Percentiles rank a stretch among this genome's conserved stretches.
phyloP scores from a whole-genome alignment of 2,888 invertebrate genomes.

The Acleris laterana region DNA sequence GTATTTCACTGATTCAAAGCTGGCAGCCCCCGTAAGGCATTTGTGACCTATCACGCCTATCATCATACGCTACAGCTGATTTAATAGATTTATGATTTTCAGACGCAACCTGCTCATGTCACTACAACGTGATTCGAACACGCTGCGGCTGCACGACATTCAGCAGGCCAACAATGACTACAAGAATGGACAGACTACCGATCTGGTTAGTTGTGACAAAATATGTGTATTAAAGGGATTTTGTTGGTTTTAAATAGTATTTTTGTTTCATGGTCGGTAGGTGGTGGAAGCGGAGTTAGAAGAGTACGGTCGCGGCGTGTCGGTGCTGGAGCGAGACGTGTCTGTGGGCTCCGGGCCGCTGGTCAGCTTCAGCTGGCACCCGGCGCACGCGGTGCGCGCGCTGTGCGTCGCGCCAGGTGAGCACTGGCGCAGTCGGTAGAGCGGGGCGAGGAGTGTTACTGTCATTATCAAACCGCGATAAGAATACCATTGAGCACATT shows the following conservation, averaged over 20 bases:
- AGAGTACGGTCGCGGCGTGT: conserved; percentile 48
- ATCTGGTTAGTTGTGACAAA: conserved; percentile 27
- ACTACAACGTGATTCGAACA: conserved; percentile 90
- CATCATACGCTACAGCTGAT: background rate
- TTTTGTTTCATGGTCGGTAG: conserved; percentile 44
- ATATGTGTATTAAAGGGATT: no score
- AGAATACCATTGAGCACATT: no score
- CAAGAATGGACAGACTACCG: conserved; percentile 45
- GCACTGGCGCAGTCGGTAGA: conserved; percentile 13
- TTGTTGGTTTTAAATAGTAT: no score
- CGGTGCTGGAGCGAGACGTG: conserved; percentile 45
- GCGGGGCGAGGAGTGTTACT: no score
- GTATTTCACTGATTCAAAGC: no score
- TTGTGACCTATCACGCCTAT: background rate
- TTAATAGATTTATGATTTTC: conserved; percentile 21
- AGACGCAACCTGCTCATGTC: conserved; percentile 91
- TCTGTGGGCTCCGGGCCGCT: conserved; percentile 74
- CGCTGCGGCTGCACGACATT: conserved; percentile 93
- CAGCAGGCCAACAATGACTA: conserved; percentile 70
- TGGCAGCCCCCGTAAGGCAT: no score
- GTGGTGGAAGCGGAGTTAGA: conserved; percentile 57
- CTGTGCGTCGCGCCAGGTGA: conserved; percentile 87
- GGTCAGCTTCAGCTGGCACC: conserved; percentile 95
- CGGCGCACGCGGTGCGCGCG: conserved; percentile 90
- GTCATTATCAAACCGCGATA: no score